Base-by-base conservation (phyloP, 2,113 vertebrate species). In the Erythrolamprus reginae region DNA sequence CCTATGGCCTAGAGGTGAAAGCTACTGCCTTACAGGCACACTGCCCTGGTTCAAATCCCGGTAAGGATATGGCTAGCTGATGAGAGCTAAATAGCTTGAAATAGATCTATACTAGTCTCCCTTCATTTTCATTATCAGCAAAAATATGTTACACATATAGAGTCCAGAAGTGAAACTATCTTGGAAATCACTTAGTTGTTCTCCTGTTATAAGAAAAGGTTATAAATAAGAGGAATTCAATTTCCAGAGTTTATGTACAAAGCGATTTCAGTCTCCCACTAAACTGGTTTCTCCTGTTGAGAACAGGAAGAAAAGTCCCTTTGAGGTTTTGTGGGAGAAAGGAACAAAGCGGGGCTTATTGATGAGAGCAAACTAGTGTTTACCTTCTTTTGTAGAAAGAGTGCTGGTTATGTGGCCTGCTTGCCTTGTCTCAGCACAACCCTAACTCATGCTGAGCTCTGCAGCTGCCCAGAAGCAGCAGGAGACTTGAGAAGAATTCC, bases 191-290 rank as follows among this genome's bases (percentile, higher is more conserved):
- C 42, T 4, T 53, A 82, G 82, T 33, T 77, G 26, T 48, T 28
- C 42, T 50, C 28, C 19, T 38, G 33, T 70, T 50, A 4, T 53
- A 2, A 55, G 56, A 88, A 65, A 42, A 38, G 45, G 28, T 55
- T 19, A 23, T 26, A 33, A 52, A 70, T 53, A 90, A 55, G 51
- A 5, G 24, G 88, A 45, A 85, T n/a, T 77, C 53, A 38, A 38
- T 48, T 86, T 89, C 38, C 47, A 77, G 26, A 53, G 33, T 58
- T 21, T 83, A 88, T 51, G 52, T 88, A 83, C 58, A 21, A 0
- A 84, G 90, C 93, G 91, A 90, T 58, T 93, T 94, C 92, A 93
- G 94, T 95, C 93, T 90, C 21, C 92, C 4, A 0, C 94, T 91
- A 92, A 92, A 91, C 93, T 88, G 90, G 94, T 90, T 0, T 56